Base-by-base conservation (phyloP, 2,113 vertebrate species). In the Hippopotamus amphibius region DNA sequence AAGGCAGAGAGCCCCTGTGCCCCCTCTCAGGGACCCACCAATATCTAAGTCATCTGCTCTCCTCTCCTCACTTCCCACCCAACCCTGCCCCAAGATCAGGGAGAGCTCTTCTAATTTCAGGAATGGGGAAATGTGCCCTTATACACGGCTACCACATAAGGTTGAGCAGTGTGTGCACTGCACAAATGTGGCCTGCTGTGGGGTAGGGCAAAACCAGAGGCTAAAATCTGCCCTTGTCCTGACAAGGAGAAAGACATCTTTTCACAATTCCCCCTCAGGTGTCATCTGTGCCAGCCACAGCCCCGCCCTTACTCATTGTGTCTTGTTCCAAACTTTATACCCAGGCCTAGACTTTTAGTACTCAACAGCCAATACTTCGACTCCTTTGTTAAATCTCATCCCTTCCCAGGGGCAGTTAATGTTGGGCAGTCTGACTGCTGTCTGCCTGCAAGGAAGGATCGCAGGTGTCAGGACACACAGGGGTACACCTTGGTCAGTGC, bases 401-500 rank as follows among this genome's bases (percentile, higher is more conserved):
- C 57, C 81, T 77, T 93, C 55, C n/a, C 81, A 4, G 16, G 69
- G 41, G 46, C 21, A 26, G 37, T 57, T 71, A 6, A 33, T 2
- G 11, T 2, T 21, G 68, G 43, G n/a, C 41, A 30, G 16, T 66
- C 59, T 53, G 74, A 16, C 55, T 41, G 16, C 33, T 7, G 4
- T 24, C 74, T 16, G 71, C 66, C 41, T 88, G 2, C 57, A 50
- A 37, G n/a, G 59, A 76, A 89, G 85, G 43, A 13, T 53, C 74
- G 41, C 22, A 43, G 43, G 65, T 61, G 21, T 55, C 21, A 22
- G 43, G 46, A 63, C 11, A 16, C 0, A 0, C 22, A 81, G 37
- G 5, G 13, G 9, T 17, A 43, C 0, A 0, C 13, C 30, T 28
- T 17, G 53, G 30, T 10, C 72, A 37, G 66, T 15, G 21, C 37